Conservation (phyloP, 2,113 vertebrate species). For the Ailurus styani region DNA sequence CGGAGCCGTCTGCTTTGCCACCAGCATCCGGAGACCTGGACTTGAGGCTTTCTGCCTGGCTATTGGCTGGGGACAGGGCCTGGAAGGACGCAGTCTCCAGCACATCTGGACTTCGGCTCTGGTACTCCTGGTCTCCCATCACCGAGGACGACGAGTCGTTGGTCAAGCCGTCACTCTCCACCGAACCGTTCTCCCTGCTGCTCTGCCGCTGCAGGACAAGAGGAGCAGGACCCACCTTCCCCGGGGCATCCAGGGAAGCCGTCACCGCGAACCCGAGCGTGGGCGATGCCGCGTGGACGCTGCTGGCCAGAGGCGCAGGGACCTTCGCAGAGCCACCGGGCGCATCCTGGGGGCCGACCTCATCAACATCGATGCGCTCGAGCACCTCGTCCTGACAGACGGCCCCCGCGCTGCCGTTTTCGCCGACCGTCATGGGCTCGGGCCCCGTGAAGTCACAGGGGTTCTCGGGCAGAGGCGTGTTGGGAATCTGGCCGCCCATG, state of each 20-base stretch:
- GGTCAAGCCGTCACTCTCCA: slow-evolving; percentile 88
- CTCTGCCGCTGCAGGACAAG: slow-evolving; percentile 89
- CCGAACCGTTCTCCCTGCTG: slow-evolving; percentile 86
- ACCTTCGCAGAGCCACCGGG: slow-evolving; percentile 73
- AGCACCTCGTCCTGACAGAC: slow-evolving; percentile 73
- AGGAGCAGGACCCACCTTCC: slow-evolving; percentile 84
- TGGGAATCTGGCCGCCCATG: slow-evolving; percentile 97
- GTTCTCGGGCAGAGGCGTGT: slow-evolving; percentile 88
- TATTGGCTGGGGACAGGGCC: slow-evolving; percentile 88
- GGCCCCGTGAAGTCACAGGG: slow-evolving; percentile 82
- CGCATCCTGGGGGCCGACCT: slow-evolving; percentile 81
- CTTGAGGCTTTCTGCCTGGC: slow-evolving; percentile 81
- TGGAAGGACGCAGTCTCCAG: slow-evolving; percentile 84
- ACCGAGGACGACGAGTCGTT: slow-evolving; percentile 85
- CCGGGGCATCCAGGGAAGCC: slow-evolving; percentile 81
- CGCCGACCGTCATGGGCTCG: slow-evolving; percentile 74
- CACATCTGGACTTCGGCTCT: slow-evolving; percentile 86
- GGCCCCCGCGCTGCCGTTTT: slow-evolving; percentile 62
- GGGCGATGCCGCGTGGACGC: slow-evolving; percentile 76
- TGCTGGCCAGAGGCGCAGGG: slow-evolving; percentile 54
- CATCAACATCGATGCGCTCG: slow-evolving; percentile 82
- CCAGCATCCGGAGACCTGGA: slow-evolving; percentile 85
- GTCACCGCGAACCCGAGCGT: slow-evolving; percentile 80
- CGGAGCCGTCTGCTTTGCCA: slow-evolving; percentile 80
- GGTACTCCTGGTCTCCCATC: slow-evolving; percentile 87